Percentiles rank a stretch among this genome's conserved stretches.
Conservation (phyloP, 2,113 vertebrate genomes). For the Rhabdornis inornatus region DNA sequence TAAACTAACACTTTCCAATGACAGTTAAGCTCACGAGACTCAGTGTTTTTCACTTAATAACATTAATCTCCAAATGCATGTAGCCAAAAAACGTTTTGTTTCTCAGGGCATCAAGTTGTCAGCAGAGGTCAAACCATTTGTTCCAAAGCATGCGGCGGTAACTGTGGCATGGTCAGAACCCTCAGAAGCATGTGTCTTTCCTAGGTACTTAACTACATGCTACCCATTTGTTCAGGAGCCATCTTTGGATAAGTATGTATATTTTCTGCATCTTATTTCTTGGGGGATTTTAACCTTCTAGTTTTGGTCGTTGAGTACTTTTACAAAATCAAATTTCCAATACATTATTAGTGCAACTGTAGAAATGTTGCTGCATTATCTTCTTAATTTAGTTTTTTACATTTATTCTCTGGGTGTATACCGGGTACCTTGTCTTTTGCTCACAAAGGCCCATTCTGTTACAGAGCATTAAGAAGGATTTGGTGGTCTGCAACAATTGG, state of each 20-base stretch:
- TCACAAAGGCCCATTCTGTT: not conserved
- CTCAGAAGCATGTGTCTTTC: constrained; percentile 66
- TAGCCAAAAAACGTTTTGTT: constrained; percentile 44
- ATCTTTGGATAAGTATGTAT: constrained; percentile 70
- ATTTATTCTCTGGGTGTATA: not conserved
- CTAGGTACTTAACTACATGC: constrained; percentile 66
- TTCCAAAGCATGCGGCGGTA: constrained; percentile 67
- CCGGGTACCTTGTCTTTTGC: not conserved
- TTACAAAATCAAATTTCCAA: not conserved
- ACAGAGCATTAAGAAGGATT: not conserved
- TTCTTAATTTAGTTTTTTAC: not conserved
- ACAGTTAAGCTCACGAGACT: not conserved
- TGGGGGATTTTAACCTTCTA: not conserved
- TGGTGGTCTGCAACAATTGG: not conserved
- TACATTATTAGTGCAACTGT: not conserved
- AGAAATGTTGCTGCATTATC: not conserved
- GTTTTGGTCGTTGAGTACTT: not conserved
- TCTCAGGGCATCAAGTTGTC: constrained; percentile 72
- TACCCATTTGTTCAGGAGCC: constrained; percentile 70
- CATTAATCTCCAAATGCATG: not conserved
- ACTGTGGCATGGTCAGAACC: constrained; percentile 64
- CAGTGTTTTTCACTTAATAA: not conserved
- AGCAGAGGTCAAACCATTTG: constrained; percentile 77
- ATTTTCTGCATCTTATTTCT: constrained; percentile 36
- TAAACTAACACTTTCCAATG: not conserved